Evolutionary conservation across 2,888 invertebrate species (phyloP), one percentile per base, ranked within the genome.

Genomic region (Xylocampa areola): DNA sequence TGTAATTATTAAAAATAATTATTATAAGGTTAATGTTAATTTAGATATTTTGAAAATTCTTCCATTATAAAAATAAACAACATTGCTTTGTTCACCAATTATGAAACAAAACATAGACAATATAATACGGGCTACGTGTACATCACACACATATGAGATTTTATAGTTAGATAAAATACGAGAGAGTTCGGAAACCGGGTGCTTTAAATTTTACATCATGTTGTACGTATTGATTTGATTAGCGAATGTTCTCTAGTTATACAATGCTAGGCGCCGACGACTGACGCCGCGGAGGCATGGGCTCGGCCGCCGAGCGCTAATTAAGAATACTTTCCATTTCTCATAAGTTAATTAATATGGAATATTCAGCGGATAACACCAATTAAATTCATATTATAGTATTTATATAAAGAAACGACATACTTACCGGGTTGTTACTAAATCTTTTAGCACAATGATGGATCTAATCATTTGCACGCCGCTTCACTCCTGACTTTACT

Each of bases 181-280:
- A 92, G 93, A 93, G 92, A 93, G 92, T 92, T 89, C 84, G 90
- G 86, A 91, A 92, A 92, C 92, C 92, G 91, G 93, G 93, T 94
- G 93, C 93, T 94, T 92, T 92, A 93, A 92, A 93, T 88, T 93
- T 88, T 91, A 93, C 89, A 93, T 89, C 92, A 88, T 89, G 88
- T 91, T 92, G 85, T 90, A 91, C 82, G 85, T 87, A 87, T 87
- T 91, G 81, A 85, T 89, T 92, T 90, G 83, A 84, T 91, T 92
- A 92, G 90, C 89, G 73, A 85, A 86, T 87, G 85, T 87, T 88
- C 86, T 86, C 80, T 90, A 89, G 89, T 82, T 85, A 84, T 85
- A 88, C 83, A 86, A 73, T 62, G 67, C 73, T 74, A 76, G 83
- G 47, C 53, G 70, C 17, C 33, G 25, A 32, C 53, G 54, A 57